These are phyloP conservation scores for Myotis myotis DNA, from an alignment of 2,797 vertebrate species.

Conservation along the genomic window DNA sequence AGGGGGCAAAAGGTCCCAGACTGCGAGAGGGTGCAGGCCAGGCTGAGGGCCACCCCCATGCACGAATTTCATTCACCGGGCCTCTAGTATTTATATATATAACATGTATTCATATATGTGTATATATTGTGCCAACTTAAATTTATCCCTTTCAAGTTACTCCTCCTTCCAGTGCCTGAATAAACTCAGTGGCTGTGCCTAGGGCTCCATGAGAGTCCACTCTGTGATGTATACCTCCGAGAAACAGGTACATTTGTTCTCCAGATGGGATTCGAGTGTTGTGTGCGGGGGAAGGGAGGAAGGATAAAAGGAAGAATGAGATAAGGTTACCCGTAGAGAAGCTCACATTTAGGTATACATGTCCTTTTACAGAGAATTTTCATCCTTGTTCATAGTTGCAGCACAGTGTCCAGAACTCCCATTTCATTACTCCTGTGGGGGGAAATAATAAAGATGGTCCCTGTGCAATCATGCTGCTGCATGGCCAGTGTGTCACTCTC, in stretches of 20 bases:
- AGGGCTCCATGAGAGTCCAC: neutral
- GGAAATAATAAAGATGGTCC: slow-evolving; percentile 35
- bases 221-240: neutral
- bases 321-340: neutral
- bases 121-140: neutral
- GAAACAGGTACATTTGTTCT: neutral
- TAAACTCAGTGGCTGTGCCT: neutral
- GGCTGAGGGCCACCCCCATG: no score
- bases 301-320: neutral
- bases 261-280: neutral
- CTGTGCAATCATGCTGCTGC: neutral
- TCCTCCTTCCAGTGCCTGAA: neutral
- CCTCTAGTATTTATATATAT: neutral
- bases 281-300: neutral
- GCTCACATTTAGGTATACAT: neutral
- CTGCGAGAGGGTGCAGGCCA: no score
- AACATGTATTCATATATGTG: neutral
- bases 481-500: neutral
- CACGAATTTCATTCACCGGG: no score
- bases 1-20: no score
- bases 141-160: neutral
- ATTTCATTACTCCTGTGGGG: slow-evolving; percentile 13
- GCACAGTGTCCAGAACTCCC: neutral
- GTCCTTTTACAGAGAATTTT: neutral
- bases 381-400: neutral